A percentile compares a stretch with the other conserved stretches of the same genome.
phyloP scores from a whole-genome alignment of 1,140 invertebrate genomes.

The Lordiphosa collinella region DNA sequence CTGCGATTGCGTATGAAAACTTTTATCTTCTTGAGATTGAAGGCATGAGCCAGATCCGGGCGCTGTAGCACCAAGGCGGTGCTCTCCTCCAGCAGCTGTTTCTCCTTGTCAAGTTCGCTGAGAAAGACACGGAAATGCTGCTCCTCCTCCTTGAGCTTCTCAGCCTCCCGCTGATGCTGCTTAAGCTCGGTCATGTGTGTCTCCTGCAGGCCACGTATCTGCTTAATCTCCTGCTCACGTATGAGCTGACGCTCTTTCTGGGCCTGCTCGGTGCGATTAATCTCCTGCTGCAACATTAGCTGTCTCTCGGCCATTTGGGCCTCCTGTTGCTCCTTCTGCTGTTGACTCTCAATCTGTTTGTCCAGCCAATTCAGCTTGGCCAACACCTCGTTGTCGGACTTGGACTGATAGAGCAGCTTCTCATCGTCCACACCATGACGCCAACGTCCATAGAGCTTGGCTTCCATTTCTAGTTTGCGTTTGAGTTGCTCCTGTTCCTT shows the following conservation, averaged over 20 bases:
- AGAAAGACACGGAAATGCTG: conserved; percentile 49
- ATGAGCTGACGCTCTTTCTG: conserved; percentile 65
- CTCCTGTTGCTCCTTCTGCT: conserved; percentile 79
- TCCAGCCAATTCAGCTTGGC: conserved; percentile 81
- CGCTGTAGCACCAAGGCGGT: conserved; percentile 33
- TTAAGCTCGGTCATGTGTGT: conserved; percentile 62
- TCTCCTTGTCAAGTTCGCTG: conserved; percentile 59
- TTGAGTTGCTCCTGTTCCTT: conserved; percentile 79
- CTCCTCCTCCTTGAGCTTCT: conserved; percentile 61
- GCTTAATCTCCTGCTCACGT: conserved; percentile 62
- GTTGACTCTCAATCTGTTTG: conserved; percentile 80
- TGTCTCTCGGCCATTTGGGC: conserved; percentile 66
- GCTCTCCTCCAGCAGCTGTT: conserved; percentile 58
- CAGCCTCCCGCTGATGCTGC: conserved; percentile 52
- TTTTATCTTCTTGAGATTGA: conserved; percentile 72
- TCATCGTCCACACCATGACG: conserved; percentile 73
- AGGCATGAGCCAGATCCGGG: conserved; percentile 32
- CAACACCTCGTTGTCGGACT: conserved; percentile 73
- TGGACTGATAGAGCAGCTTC: conserved; percentile 74
- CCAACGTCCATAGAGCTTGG: conserved; percentile 81
- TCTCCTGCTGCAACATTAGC: conserved; percentile 76
- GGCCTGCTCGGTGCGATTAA: conserved; percentile 51
- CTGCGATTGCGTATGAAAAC: conserved; percentile 64
- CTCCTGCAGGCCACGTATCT: conserved; percentile 65
- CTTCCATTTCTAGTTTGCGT: conserved; percentile 80